Percentiles rank a stretch among this genome's conserved stretches.
Evolutionary conservation across 2,113 vertebrate species (phyloP).

Genomic region (Eudyptes chrysolophus): DNA sequence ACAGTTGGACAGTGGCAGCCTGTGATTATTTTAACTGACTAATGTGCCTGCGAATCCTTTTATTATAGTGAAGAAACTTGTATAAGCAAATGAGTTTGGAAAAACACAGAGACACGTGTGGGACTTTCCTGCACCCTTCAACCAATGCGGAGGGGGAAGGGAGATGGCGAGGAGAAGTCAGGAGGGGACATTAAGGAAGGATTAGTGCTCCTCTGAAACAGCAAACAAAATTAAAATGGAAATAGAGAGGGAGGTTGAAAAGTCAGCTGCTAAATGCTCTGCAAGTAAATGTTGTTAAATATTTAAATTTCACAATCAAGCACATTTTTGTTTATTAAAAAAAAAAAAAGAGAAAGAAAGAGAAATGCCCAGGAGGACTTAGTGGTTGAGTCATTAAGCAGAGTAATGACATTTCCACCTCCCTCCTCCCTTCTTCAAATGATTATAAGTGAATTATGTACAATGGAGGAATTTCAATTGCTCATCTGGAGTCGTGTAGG

Average conservation of each 20-base stretch:
- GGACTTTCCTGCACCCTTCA: neutral
- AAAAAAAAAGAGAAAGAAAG: neutral
- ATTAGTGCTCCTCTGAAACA: neutral
- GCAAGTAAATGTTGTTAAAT: constrained; percentile 10
- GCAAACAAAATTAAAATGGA: neutral
- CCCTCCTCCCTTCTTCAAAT: neutral
- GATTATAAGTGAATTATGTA: neutral
- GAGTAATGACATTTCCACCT: constrained; percentile 20
- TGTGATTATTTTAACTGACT: neutral
- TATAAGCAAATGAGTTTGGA: neutral
- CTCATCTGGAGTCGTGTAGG: neutral
- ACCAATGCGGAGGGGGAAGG: neutral
- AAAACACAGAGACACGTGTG: neutral
- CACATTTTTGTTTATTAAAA: neutral
- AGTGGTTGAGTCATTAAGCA: neutral
- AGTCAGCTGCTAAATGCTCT: constrained; percentile 14
- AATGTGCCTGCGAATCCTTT: neutral
- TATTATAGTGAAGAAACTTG: neutral
- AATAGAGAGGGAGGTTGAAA: neutral
- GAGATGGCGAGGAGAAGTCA: neutral
- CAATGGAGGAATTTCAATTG: neutral
- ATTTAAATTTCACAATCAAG: constrained; percentile 23
- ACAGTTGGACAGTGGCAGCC: neutral
- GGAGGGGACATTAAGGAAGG: neutral
- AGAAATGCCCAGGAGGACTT: neutral